Base-by-base conservation (phyloP, 2,113 vertebrate species). In the Carettochelys insculpta region DNA sequence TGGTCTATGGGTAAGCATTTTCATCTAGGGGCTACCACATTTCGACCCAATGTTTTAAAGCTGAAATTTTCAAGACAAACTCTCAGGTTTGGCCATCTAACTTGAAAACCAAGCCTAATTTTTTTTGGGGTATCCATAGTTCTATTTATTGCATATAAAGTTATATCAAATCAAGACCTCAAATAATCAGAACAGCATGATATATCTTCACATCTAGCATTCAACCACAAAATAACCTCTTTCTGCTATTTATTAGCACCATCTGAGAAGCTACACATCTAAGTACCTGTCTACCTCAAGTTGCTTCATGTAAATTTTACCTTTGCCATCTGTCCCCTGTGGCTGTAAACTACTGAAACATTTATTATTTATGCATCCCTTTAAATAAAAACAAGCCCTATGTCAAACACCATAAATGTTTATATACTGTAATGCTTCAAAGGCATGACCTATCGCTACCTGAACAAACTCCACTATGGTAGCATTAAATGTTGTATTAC, bases 381-480 rank as follows among this genome's bases (percentile, higher is more conserved):
- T 17, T 83, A 58, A 58, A 2, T 2, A 3, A 61, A 65, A n/a
- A 85, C 24, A 80, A 76, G 68, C 1, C 1, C 6, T 34, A 43
- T 65, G n/a, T 52, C 29, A 38, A 24, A 73, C 38, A 2, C 77
- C 52, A 3, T 38, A 27, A 82, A 87, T 81, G 92, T 90, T 43
- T 76, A 89, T 0, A 61, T 81, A 90, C 85, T 43, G 68, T 52
- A 47, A 48, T 19, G 14, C 87, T 78, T 83, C 2, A 52, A 81
- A 80, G 80, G 90, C 54, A 47, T 58, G 73, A 75, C 4, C 82
- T 87, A 90, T 83, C 47, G 54, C 80, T 95, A 93, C 95, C 91
- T 76, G 92, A 92, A 51, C 5, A 51, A 11, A 73, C 92, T 95
- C 92, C 89, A 90, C 87, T 41, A 92, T 80, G 16, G 75, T 1